Evolutionary conservation across 2,113 vertebrate genomes (phyloP).

Genomic region (Cyprinodon tularosa): DNA sequence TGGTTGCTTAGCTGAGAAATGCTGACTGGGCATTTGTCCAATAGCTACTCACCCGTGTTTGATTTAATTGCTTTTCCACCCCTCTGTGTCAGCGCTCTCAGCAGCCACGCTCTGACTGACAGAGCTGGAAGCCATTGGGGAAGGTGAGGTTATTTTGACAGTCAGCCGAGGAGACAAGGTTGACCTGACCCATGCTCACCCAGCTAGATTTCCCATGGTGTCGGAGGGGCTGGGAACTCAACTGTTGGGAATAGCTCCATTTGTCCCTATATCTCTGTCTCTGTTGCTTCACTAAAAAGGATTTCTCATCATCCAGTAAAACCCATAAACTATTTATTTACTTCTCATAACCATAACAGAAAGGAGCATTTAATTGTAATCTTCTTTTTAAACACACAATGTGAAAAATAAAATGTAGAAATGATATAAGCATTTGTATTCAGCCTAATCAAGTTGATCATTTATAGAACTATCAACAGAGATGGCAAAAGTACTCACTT

Average conservation of each 20-base stretch:
- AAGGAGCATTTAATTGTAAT: no score
- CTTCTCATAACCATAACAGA: no score
- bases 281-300: conserved; percentile 21
- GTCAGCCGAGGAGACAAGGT: conserved; percentile 73
- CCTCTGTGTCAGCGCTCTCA: conserved; percentile 63
- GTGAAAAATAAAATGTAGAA: no score
- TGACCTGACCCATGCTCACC: conserved; percentile 72
- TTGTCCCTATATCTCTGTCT: conserved; percentile 17
- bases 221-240: conserved; percentile 58
- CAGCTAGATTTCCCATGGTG: conserved; percentile 70
- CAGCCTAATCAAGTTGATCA: no score
- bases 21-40: conserved; percentile 76
- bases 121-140: conserved; percentile 66
- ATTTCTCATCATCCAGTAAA: not conserved
- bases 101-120: conserved; percentile 55
- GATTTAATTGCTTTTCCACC: conserved; percentile 83
- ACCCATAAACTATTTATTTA: not conserved
- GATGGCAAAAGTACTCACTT: no score
- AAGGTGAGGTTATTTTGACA: conserved; percentile 77
- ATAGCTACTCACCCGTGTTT: conserved; percentile 78
- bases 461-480: no score
- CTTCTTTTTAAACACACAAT: no score
- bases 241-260: conserved; percentile 57
- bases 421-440: no score
- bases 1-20: conserved; percentile 52